A percentile compares a stretch with the other conserved stretches of the same genome.
phyloP scores from a whole-genome alignment of 2,113 vertebrate genomes.

The Craseonycteris thonglongyai region DNA sequence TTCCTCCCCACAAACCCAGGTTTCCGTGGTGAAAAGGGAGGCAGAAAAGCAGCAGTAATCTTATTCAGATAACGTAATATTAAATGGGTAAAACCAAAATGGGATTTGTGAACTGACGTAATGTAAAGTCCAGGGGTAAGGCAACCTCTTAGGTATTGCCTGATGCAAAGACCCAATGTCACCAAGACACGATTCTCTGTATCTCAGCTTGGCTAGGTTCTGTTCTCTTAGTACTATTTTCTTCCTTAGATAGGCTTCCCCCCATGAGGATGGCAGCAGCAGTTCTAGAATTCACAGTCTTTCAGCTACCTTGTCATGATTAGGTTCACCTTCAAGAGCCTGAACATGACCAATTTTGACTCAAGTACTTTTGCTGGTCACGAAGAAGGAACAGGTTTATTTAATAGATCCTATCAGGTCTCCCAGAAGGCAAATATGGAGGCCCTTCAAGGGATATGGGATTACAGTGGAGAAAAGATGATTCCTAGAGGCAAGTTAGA shows the following conservation, averaged over 20 bases:
- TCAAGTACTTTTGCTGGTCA: not conserved
- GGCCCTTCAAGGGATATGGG: not conserved
- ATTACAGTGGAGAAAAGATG: not conserved
- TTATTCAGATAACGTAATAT: not conserved
- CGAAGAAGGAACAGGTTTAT: not conserved
- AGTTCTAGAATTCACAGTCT: not conserved
- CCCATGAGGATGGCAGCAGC: fast-evolving
- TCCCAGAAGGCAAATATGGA: not conserved
- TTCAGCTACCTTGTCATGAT: not conserved
- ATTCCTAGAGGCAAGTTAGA: not conserved
- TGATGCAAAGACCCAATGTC: not conserved
- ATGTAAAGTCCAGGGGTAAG: not conserved
- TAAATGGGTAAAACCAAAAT: not conserved
- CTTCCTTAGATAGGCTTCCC: not conserved
- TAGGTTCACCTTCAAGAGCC: not conserved
- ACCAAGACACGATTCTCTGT: not conserved
- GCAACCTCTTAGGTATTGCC: not conserved
- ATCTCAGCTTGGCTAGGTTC: not conserved
- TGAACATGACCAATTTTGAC: not conserved
- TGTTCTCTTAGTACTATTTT: fast-evolving
- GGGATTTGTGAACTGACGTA: not conserved
- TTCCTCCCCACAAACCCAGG: not conserved
- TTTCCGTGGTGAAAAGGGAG: not conserved
- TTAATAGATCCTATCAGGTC: not conserved
- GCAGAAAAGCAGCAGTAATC: not conserved